Evolutionary conservation across 2,113 vertebrate species (phyloP).

Genomic region (Zingel zingel): DNA sequence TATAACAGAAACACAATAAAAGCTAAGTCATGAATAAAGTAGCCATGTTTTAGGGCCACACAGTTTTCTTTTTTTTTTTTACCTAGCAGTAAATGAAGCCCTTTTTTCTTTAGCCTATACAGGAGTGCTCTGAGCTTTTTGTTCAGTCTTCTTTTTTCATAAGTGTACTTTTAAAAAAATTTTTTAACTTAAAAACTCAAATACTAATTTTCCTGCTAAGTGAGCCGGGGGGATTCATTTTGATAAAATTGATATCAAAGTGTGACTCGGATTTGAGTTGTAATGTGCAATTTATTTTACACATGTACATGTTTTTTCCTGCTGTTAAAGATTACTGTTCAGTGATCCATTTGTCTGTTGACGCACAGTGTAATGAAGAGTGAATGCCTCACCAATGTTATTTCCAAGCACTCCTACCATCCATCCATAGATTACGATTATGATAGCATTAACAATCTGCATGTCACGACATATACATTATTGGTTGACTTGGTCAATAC

Average conservation of each 20-base stretch:
- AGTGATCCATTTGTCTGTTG: conserved; percentile 13
- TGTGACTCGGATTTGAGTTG: neutral
- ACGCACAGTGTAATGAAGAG: conserved; percentile 27
- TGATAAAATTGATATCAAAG: conserved; percentile 5
- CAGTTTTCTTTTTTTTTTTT: too few relatives aligned
- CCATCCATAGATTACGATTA: neutral
- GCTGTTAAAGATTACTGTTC: neutral
- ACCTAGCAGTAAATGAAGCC: neutral
- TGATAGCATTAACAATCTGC: neutral
- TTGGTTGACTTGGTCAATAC: neutral
- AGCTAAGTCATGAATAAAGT: neutral
- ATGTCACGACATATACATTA: neutral
- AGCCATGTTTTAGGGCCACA: neutral
- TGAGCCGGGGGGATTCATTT: neutral
- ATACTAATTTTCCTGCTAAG: conserved; percentile 1
- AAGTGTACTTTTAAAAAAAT: neutral
- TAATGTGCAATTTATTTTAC: neutral
- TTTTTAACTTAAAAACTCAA: neutral
- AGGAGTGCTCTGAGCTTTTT: neutral
- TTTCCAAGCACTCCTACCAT: neutral
- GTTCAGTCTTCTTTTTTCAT: neutral
- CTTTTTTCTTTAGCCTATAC: neutral
- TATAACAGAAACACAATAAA: neutral
- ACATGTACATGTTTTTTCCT: neutral
- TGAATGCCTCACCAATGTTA: neutral